A percentile compares a stretch with the other conserved stretches of the same genome.
Conservation (phyloP, 2,113 vertebrate genomes). For the Barnardius zonarius region DNA sequence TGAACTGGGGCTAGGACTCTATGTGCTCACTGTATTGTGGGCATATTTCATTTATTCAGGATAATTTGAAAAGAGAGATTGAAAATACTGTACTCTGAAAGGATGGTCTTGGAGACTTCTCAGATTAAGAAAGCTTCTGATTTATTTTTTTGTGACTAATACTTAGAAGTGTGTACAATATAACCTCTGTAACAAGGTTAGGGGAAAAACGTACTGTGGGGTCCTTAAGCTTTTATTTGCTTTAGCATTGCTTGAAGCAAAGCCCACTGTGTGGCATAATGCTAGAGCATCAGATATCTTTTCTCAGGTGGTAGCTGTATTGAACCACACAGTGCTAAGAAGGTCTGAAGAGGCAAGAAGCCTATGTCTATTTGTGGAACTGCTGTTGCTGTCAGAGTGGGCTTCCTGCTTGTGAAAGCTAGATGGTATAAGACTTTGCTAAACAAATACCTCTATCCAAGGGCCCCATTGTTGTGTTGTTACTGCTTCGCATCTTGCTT, state of each 20-base stretch:
- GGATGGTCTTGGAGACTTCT: not conserved
- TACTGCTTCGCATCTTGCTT: not conserved
- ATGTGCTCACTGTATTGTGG: not conserved
- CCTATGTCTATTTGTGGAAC: not conserved
- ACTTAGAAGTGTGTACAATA: not conserved
- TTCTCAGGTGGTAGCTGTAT: slow-evolving; percentile 8
- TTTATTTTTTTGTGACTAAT: not conserved
- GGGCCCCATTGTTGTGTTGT: not conserved
- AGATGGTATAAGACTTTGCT: not conserved
- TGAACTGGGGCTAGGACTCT: not conserved
- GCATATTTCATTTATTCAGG: not conserved
- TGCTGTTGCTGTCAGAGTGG: not conserved
- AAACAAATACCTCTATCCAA: not conserved
- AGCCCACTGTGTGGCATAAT: not conserved
- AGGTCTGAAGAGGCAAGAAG: not conserved
- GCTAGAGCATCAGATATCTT: not conserved
- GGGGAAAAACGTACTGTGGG: not conserved
- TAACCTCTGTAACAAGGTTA: not conserved
- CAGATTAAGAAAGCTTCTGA: not conserved
- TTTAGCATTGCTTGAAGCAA: not conserved
- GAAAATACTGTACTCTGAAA: not conserved
- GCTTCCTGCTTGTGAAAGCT: not conserved
- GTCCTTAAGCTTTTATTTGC: not conserved
- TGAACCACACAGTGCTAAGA: not conserved
- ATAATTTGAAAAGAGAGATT: slow-evolving; percentile 4